Conservation (phyloP, 2,113 vertebrate species). For the Bujurquina vittata region DNA sequence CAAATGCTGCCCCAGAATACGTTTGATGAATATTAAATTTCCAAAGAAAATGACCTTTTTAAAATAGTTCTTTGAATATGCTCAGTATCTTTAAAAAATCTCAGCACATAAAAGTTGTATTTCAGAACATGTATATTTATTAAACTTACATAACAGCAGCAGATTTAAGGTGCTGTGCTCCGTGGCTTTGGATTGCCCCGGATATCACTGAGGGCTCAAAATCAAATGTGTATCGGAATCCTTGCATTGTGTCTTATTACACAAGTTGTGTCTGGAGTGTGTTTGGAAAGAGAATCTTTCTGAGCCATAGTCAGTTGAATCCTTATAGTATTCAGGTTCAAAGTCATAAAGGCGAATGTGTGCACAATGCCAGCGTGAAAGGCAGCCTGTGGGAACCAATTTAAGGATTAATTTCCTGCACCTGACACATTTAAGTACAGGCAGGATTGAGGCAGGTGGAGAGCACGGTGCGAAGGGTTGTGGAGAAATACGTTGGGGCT, state of each 20-base stretch:
- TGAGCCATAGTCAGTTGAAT: not conserved
- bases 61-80: not conserved
- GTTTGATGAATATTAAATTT: too few relatives aligned
- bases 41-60: too few relatives aligned
- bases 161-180: not conserved
- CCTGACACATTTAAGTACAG: constrained; percentile 7
- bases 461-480: not conserved
- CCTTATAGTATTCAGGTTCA: not conserved
- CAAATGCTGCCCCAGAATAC: too few relatives aligned
- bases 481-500: not conserved
- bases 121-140: not conserved
- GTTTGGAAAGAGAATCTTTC: not conserved
- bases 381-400: not conserved
- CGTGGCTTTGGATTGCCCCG: not conserved
- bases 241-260: not conserved
- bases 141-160: not conserved
- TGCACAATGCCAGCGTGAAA: not conserved
- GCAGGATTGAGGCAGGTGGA: constrained; percentile 37
- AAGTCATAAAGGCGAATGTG: constrained; percentile 17
- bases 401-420: constrained; percentile 27
- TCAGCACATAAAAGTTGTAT: not conserved
- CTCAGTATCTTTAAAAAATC: not conserved
- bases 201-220: not conserved
- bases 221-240: constrained; percentile 5
- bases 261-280: not conserved